phyloP scores from a whole-genome alignment of 2,113 vertebrate genomes.

The Corydoras sp. region DNA sequence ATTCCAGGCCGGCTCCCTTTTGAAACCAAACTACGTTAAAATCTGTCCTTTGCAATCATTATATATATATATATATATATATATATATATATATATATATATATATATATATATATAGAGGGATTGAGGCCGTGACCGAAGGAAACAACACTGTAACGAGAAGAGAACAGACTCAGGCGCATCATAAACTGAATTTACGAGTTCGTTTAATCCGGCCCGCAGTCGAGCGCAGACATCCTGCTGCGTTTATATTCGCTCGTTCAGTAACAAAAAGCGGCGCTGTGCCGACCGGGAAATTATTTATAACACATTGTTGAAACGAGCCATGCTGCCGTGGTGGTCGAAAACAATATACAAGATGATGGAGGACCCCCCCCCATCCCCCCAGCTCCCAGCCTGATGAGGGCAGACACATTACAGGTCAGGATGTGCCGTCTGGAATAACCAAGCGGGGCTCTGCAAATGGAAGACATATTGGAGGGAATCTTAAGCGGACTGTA shows the following conservation, averaged over 20 bases:
- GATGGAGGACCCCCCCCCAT: constrained; percentile 14
- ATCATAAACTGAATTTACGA: constrained; percentile 71
- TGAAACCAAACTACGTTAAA: too few species aligned
- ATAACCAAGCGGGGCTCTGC: constrained; percentile 11
- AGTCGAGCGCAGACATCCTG: constrained; percentile 65
- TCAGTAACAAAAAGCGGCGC: constrained; percentile 52
- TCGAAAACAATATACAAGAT: constrained; percentile 57
- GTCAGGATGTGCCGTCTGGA: constrained; percentile 1
- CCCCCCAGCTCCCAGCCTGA: constrained; percentile 11
- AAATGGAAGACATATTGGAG: constrained; percentile 39
- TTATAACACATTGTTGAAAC: constrained; percentile 68
- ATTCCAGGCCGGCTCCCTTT: constrained; percentile 4
- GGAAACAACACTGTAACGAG: constrained; percentile 46
- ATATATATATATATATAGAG: too few species aligned
- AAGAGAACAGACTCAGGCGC: constrained; percentile 59
- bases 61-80: too few species aligned
- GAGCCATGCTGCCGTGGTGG: constrained; percentile 62
- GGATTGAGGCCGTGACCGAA: constrained; percentile 20
- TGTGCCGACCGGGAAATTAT: constrained; percentile 60
- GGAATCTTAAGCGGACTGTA: constrained; percentile 47
- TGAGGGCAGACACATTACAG: constrained; percentile 9
- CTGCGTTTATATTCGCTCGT: constrained; percentile 56
- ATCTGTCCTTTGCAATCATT: too few species aligned
- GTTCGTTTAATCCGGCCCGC: constrained; percentile 66
- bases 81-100: too few species aligned